phyloP scores from a whole-genome alignment of 2,113 vertebrate species.

The Chlorodrepanis virens region DNA sequence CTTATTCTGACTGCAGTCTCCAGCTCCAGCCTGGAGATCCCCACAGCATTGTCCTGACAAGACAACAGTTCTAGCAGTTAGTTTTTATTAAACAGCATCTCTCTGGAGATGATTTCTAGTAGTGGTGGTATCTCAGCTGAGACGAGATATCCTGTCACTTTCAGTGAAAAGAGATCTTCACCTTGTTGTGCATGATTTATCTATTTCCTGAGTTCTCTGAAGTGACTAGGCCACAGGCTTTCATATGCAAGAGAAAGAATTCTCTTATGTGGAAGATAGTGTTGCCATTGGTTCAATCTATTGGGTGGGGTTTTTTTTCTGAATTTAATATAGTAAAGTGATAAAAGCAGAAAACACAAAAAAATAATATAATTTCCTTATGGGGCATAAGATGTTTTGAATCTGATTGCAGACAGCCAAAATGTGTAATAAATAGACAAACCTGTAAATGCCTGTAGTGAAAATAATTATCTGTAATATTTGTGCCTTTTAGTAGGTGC shows the following conservation, averaged over 20 bases:
- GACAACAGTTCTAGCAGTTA: neutral
- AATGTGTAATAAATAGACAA: neutral
- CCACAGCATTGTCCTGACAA: neutral
- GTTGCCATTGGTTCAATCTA: neutral
- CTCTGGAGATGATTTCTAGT: neutral
- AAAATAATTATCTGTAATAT: neutral
- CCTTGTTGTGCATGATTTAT: neutral
- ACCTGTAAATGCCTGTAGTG: neutral
- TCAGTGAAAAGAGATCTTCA: neutral
- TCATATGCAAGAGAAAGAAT: neutral
- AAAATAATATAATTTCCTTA: neutral
- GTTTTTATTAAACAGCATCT: neutral
- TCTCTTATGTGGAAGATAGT: neutral
- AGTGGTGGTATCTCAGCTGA: neutral
- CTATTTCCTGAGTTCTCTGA: neutral
- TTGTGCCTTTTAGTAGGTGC: neutral
- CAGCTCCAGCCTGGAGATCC: neutral
- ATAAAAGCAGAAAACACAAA: neutral
- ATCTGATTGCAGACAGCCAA: neutral
- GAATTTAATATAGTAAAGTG: neutral
- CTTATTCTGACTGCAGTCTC: neutral
- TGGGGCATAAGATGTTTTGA: neutral
- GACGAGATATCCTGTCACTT: neutral
- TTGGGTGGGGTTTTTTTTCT: neutral
- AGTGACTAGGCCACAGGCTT: neutral